Evolutionary conservation across 1,140 invertebrate genomes (phyloP), one percentile per base, ranked within the genome.

Genomic region (Nomia melanderi): DNA sequence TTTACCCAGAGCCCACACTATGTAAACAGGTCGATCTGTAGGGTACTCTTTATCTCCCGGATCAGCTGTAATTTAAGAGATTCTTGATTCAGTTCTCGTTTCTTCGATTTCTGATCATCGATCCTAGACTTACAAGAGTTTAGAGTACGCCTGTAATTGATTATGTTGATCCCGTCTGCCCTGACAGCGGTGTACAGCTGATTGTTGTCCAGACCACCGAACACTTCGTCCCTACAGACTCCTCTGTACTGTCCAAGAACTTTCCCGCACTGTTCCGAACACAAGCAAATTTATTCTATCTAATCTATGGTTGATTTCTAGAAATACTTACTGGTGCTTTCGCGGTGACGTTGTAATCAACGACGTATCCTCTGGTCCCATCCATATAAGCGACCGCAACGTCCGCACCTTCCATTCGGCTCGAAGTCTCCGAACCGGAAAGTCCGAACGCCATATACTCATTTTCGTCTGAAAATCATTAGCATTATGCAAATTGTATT

Each of bases 361-460:
- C 93, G 6, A 96, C 96, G 85, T 94, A 94, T 12, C 96, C 96
- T 70, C 95, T 90, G 74, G 94, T 94, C 7, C 93, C 94, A 88
- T 97, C 95, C 86, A 96, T 95, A 84, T 95, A 96, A 1, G 95
- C 95, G 25, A 98, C 93, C 2, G 96, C 95, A 29, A 97, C 95
- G 93, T 98, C 97, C 2, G 96, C 94, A 33, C 97, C 97, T 83
- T 97, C 92, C 97, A 98, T 98, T 92, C 95, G 93, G 81, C 96
- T 95, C 63, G 93, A 93, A 6, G 93, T 92, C 5, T 93, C 89
- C 3, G 95, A 95, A 33, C 97, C 97, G 41, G 97, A 97, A 23
- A 98, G 89, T 44, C 97, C 97, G 90, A 98, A 98, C 23, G 96
- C 95, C 94, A 98, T 95, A 89, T 98, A 98, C 78, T 97, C 96